Conservation (phyloP, 2,797 vertebrate species). For the Coreius guichenoti region DNA sequence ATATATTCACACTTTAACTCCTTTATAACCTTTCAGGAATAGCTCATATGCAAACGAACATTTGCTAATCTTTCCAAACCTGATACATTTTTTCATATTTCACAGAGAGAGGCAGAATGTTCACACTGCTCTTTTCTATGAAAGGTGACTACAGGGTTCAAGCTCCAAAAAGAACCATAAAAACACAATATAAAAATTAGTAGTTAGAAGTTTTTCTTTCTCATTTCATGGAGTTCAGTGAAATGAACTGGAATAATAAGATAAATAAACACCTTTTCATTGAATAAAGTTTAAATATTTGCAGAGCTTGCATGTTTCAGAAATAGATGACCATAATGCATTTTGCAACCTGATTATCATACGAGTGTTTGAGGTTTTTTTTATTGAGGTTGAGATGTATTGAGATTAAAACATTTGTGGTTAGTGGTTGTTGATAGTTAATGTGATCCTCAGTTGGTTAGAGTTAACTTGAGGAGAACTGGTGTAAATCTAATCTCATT, state of each 20-base stretch:
- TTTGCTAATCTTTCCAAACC: not conserved
- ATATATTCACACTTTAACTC: not conserved
- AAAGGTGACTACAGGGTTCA: too few species aligned
- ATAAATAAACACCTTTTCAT: not conserved
- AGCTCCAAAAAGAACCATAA: too few species aligned
- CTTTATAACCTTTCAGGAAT: not conserved
- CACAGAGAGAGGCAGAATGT: not conserved
- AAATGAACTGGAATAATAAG: not conserved
- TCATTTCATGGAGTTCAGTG: not conserved
- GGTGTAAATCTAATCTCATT: not conserved
- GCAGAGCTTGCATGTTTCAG: not conserved
- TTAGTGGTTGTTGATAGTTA: not conserved
- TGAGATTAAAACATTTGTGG: not conserved
- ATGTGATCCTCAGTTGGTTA: not conserved
- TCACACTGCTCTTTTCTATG: too few species aligned
- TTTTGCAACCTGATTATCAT: conserved; percentile 58
- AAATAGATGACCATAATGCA: not conserved
- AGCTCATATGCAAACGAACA: not conserved
- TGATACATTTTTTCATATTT: not conserved
- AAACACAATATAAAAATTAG: not conserved
- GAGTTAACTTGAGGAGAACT: not conserved
- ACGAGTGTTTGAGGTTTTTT: too few species aligned
- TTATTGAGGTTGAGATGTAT: not conserved
- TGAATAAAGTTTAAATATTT: not conserved
- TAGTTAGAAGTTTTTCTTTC: not conserved